These are phyloP conservation scores for Sogatella furcifera DNA, from an alignment of 1,140 invertebrate genomes.

Conservation along the genomic window DNA sequence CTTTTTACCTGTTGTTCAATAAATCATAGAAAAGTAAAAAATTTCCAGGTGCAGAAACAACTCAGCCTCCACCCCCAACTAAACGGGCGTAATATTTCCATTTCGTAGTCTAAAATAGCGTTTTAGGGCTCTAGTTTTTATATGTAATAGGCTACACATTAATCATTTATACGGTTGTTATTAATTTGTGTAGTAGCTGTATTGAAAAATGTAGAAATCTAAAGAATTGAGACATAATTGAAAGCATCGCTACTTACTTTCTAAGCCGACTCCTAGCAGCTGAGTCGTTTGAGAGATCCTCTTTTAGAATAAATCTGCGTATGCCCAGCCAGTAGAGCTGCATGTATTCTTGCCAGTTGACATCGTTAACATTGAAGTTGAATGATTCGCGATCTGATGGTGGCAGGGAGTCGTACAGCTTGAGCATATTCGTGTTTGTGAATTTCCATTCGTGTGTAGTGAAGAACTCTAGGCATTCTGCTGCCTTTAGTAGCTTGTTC, in stretches of 20 bases:
- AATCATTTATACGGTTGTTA: no score
- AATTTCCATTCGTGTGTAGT: slow-evolving; percentile 74
- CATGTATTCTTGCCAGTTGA: slow-evolving; percentile 75
- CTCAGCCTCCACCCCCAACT: no score
- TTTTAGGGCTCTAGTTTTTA: no score
- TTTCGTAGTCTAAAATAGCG: no score
- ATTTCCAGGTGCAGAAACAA: no score
- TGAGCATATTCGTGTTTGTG: slow-evolving; percentile 54
- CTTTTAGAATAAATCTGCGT: slow-evolving; percentile 75
- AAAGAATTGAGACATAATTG: no score
- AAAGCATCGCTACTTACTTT: slow-evolving; percentile 50
- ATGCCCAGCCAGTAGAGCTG: slow-evolving; percentile 76
- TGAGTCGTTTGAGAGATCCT: slow-evolving; percentile 65
- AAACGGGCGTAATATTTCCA: no score
- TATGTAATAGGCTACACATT: no score
- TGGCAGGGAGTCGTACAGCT: slow-evolving; percentile 47
- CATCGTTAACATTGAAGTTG: slow-evolving; percentile 59
- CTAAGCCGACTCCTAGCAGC: slow-evolving; percentile 56
- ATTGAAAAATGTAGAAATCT: no score
- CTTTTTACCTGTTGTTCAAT: no score
- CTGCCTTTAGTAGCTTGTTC: slow-evolving; percentile 62
- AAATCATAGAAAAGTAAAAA: no score
- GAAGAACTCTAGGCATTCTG: slow-evolving; percentile 63
- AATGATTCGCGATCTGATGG: slow-evolving; percentile 53
- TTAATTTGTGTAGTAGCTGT: no score